Base-by-base conservation (phyloP, 35 echinoderm and acorn worm species). In the Apostichopus parvimensis region DNA sequence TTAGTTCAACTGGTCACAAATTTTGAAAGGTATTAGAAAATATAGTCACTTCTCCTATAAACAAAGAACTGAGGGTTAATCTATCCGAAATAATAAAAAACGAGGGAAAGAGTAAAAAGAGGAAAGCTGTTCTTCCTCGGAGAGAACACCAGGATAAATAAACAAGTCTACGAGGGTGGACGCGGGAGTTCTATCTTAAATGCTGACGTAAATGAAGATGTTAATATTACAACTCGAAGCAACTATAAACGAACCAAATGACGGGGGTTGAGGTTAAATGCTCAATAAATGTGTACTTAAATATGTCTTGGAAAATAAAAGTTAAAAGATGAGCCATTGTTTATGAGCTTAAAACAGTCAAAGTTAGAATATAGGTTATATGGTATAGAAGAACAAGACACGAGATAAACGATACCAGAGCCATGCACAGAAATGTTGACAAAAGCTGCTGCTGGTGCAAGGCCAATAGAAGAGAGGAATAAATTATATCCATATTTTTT, bases 11-110 rank as follows among this genome's bases (percentile, higher is more conserved):
- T 14, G 81, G 57, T 84, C 54, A 84, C 81, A 84, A 58, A 56
- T 84, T 58, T 84, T 58, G 71, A 84, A 59, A 59, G 81, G 21
- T 84, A 84, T 84, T 84, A 84, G 56, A 84, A 84, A 56, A 84
- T 84, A 84, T 84, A n/a, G 81, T 58, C 81, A 84, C 54, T 84
- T 59, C 17, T 84, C 81, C 12, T 84, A 84, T 84, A 84, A 84
- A 84, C 81, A 84, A 59, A 23, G 58, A 18, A 84, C 81, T 75
- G 71, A 18, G 71, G 71, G 71, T 75, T 75, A 20, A 75, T 18
- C 71, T 20, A n/a, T 14, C 21, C 8, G 18, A 68, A 68, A 18
- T 14, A 68, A 11, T 68, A 68, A 14, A 14, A 68, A 68, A 68
- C 64, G 64, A 18, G 1, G 11, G 64, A 68, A 11, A 68, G 64